Evolutionary conservation across 2,797 vertebrate genomes (phyloP).

Genomic region (Mustela erminea): DNA sequence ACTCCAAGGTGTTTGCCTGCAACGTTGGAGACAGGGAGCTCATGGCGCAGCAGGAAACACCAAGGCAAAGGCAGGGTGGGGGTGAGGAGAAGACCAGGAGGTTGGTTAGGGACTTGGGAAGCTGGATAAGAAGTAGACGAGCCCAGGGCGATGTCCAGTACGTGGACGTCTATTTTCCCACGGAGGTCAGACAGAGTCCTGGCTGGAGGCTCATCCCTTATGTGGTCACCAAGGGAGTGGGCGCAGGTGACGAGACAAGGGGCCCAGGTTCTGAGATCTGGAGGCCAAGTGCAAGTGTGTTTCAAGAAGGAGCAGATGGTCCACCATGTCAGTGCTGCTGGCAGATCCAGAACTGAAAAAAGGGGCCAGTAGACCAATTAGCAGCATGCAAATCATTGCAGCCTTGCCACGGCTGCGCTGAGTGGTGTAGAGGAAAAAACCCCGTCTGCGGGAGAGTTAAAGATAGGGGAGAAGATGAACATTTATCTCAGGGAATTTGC

Average conservation of each 20-base stretch:
- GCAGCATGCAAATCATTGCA: accelerated
- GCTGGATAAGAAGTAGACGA: accelerated
- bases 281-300: accelerated
- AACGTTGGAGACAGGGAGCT: accelerated
- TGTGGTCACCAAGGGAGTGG: accelerated
- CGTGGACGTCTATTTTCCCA: accelerated
- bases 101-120: neutral
- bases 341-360: too few species aligned
- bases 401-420: accelerated
- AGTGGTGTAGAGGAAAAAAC: accelerated
- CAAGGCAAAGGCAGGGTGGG: accelerated
- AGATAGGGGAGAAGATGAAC: accelerated
- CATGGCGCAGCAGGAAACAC: accelerated
- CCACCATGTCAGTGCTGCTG: accelerated
- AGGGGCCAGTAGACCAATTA: accelerated
- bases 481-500: neutral
- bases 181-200: accelerated
- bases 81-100: accelerated
- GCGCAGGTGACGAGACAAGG: accelerated
- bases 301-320: neutral
- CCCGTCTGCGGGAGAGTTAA: neutral
- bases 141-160: accelerated
- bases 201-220: too few species aligned
- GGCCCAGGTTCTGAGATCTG: neutral
- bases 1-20: accelerated